Conservation (phyloP, 2,888 invertebrate genomes). For the Dryomyza anilis region DNA sequence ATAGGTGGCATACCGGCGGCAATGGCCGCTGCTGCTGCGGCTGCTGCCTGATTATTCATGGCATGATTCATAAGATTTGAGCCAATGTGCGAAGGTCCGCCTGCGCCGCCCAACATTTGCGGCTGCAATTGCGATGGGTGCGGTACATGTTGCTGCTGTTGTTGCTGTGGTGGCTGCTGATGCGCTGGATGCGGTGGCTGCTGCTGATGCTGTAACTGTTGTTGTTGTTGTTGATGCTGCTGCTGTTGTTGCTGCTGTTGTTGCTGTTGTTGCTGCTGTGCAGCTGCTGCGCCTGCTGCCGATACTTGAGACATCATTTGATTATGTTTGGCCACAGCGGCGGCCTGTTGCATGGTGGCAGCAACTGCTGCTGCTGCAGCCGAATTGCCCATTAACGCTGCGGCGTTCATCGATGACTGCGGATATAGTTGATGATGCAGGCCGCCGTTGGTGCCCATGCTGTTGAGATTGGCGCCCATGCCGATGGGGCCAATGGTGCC, state of each 20-base stretch:
- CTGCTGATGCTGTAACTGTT: constrained; percentile 62
- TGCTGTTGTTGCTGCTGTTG: constrained; percentile 55
- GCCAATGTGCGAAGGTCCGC: constrained; percentile 47
- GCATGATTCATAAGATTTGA: constrained; percentile 60
- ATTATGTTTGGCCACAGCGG: constrained; percentile 56
- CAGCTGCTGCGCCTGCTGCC: constrained; percentile 46
- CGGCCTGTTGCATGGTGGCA: constrained; percentile 58
- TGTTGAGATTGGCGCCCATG: constrained; percentile 61
- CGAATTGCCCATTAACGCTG: constrained; percentile 46
- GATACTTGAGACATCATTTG: constrained; percentile 58
- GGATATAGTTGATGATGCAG: constrained; percentile 54
- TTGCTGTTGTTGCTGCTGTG: constrained; percentile 62
- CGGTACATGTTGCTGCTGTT: constrained; percentile 61
- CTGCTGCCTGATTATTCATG: constrained; percentile 54
- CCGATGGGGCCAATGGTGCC: constrained; percentile 60
- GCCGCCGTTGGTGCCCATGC: constrained; percentile 56
- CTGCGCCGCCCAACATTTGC: constrained; percentile 45
- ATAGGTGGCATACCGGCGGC: constrained; percentile 52
- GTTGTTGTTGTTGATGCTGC: constrained; percentile 63
- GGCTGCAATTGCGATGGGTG: constrained; percentile 66
- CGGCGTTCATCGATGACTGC: constrained; percentile 42
- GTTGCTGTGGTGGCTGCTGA: constrained; percentile 64
- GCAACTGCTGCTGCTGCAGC: constrained; percentile 56
- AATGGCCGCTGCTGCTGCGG: constrained; percentile 49
- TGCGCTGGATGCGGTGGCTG: constrained; percentile 60